Evolutionary conservation across 2,113 vertebrate genomes (phyloP).

Genomic region (Urocolius indicus): DNA sequence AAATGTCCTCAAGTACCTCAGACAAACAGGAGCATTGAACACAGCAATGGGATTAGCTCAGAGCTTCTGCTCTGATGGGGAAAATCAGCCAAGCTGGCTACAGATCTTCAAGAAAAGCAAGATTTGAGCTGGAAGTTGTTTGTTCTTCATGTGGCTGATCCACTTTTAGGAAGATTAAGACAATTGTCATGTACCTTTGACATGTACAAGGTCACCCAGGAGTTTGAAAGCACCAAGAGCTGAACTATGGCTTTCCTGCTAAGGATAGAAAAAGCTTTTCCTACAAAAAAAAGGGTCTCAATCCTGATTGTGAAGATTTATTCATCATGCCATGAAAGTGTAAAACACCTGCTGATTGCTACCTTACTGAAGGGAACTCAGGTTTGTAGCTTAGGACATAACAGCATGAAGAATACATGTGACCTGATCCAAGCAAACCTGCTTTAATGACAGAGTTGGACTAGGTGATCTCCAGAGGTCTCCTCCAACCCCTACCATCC

Average conservation of each 20-base stretch:
- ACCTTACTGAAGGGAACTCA: neutral
- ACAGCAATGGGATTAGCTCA: accelerated
- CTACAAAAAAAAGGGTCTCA: accelerated
- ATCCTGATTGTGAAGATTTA: accelerated
- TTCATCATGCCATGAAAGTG: neutral
- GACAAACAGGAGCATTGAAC: neutral
- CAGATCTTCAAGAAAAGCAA: neutral
- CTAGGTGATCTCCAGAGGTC: too few relatives aligned
- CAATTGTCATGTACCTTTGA: neutral
- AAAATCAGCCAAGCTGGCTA: neutral
- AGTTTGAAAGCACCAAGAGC: neutral
- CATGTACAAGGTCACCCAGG: neutral
- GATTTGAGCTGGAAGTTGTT: neutral
- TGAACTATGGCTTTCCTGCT: too few relatives aligned
- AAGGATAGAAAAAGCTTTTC: neutral
- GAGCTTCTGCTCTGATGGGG: neutral
- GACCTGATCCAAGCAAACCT: too few relatives aligned
- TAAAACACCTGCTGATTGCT: neutral
- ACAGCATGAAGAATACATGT: neutral
- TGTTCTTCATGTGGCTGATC: neutral
- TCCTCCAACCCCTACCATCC: too few relatives aligned
- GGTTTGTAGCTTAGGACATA: neutral
- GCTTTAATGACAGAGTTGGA: too few relatives aligned
- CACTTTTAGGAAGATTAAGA: neutral
- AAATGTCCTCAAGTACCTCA: neutral